Evolutionary conservation across 2,888 invertebrate species (phyloP).

Genomic region (Barypeithes pellucidus): DNA sequence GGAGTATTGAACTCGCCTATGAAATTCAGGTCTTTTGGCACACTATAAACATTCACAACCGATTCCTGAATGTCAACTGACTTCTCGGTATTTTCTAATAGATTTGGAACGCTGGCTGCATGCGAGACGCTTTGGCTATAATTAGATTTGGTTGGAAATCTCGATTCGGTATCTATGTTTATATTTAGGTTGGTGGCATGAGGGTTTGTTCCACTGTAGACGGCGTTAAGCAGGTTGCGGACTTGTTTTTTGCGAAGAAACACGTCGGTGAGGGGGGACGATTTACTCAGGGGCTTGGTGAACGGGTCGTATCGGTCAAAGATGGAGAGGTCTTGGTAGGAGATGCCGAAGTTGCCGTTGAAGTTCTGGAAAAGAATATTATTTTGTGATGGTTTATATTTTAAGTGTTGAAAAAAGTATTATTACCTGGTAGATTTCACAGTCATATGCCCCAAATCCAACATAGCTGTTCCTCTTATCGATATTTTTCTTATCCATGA

Average conservation of each 20-base stretch:
- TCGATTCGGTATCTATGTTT: conserved; percentile 62
- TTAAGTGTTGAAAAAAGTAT: background rate
- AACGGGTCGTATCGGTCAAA: conserved; percentile 62
- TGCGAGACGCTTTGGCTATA: conserved; percentile 65
- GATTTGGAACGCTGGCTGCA: conserved; percentile 67
- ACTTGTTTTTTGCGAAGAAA: conserved; percentile 59
- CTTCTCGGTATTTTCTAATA: conserved; percentile 57
- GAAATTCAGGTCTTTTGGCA: conserved; percentile 80
- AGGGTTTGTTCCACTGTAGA: conserved; percentile 22
- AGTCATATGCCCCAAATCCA: conserved; percentile 60
- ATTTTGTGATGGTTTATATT: background rate
- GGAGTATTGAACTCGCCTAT: conserved; percentile 65
- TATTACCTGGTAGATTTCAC: conserved; percentile 59
- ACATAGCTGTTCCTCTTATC: conserved; percentile 58
- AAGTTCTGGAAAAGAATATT: conserved; percentile 61
- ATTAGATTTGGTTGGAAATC: conserved; percentile 61
- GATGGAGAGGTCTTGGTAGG: conserved; percentile 68
- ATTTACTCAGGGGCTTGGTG: conserved; percentile 54
- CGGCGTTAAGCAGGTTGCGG: conserved; percentile 40
- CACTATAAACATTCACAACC: conserved; percentile 66
- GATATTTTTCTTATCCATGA: conserved; percentile 32
- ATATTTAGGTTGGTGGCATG: conserved; percentile 42
- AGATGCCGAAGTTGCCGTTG: conserved; percentile 68
- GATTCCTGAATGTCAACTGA: conserved; percentile 52
- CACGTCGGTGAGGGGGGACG: conserved; percentile 63